Evolutionary conservation across 2,797 vertebrate species (phyloP).

Genomic region (Lophotriccus pileatus): DNA sequence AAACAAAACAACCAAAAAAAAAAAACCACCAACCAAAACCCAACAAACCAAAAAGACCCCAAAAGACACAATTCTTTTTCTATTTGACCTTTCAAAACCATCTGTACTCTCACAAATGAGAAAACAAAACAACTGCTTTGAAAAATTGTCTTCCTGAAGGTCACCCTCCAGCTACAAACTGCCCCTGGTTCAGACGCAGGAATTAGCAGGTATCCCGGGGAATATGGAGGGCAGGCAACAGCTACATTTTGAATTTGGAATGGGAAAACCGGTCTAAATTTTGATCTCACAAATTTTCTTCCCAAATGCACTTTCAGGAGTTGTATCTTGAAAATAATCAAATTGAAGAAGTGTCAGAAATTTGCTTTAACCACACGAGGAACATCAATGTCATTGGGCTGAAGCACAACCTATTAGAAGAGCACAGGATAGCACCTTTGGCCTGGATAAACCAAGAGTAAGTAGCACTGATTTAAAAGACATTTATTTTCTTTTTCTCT

Average conservation of each 20-base stretch:
- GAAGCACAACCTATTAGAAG: constrained; percentile 91
- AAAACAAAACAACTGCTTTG: background rate
- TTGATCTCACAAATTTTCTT: constrained; percentile 3
- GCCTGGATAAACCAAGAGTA: constrained; percentile 96
- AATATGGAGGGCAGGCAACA: background rate
- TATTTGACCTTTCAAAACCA: background rate
- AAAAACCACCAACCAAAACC: background rate
- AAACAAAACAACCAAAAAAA: background rate
- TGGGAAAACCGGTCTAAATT: background rate
- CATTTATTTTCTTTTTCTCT: background rate
- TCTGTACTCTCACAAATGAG: background rate
- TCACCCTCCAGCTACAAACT: background rate
- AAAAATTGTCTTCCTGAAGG: background rate
- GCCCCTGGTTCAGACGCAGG: background rate
- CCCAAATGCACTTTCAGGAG: constrained; percentile 79
- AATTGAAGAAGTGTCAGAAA: constrained; percentile 94
- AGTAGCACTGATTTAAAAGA: constrained; percentile 19
- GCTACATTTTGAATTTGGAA: background rate
- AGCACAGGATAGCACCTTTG: constrained; percentile 88
- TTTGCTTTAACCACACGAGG: constrained; percentile 88
- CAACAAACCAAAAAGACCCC: background rate
- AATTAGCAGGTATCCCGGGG: background rate
- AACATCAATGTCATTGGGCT: constrained; percentile 89
- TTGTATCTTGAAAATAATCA: constrained; percentile 92
- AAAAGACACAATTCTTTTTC: background rate